Conservation (phyloP, 2,888 invertebrate species). For the Alentia gelatinosa region DNA sequence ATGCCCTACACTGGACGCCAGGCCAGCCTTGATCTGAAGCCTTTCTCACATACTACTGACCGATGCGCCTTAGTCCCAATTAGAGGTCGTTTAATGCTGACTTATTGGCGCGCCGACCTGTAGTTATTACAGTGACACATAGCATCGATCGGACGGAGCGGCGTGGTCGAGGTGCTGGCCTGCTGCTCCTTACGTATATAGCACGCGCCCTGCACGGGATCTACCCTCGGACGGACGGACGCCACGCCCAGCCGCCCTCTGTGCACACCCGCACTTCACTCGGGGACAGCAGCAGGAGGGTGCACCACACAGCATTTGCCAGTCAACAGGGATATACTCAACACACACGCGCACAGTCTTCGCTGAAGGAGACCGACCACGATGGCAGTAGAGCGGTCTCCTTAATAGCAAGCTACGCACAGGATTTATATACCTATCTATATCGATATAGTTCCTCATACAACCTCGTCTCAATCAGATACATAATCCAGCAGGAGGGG, state of each 20-base stretch:
- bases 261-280: background rate
- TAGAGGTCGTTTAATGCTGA: background rate
- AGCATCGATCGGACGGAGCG: background rate
- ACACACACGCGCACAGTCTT: background rate
- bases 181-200: background rate
- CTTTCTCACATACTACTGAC: background rate
- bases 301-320: background rate
- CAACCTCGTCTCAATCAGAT: background rate
- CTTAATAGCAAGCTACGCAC: background rate
- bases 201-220: background rate
- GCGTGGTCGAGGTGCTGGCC: background rate
- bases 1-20: background rate
- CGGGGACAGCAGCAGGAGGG: background rate
- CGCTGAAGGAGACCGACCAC: slow-evolving; percentile 10
- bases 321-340: background rate
- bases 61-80: background rate
- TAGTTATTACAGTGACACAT: background rate
- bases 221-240: background rate
- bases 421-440: background rate
- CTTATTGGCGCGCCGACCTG: background rate
- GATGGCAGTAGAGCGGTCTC: slow-evolving; percentile 27
- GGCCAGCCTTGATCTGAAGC: background rate
- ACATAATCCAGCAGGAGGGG: background rate
- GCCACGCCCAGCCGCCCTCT: background rate
- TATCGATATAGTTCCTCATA: background rate